Percentiles rank a stretch among this genome's conserved stretches.
Conservation (phyloP, 2,888 invertebrate species). For the Malthinus seriepunctatus region DNA sequence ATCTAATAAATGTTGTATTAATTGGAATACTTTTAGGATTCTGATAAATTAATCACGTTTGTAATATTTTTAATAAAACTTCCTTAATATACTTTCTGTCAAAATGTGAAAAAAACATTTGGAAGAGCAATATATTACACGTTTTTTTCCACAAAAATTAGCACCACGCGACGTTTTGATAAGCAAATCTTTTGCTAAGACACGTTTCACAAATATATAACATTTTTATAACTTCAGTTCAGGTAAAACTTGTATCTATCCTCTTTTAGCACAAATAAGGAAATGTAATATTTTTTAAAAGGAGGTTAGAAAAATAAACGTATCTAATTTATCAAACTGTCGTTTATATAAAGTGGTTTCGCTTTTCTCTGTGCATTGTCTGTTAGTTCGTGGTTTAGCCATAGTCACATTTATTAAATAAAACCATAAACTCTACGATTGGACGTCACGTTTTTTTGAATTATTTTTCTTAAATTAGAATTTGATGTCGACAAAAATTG, state of each 20-base stretch:
- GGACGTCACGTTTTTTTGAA: slow-evolving; percentile 2
- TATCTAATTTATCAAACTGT: slow-evolving; percentile 16
- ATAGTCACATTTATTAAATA: slow-evolving; percentile 15
- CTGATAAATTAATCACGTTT: too few relatives aligned
- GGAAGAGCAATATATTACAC: background rate
- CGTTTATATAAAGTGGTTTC: slow-evolving; percentile 3
- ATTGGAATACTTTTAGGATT: too few relatives aligned
- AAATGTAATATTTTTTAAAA: background rate
- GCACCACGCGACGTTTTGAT: slow-evolving; percentile 20
- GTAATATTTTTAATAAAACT: too few relatives aligned
- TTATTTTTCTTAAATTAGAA: background rate
- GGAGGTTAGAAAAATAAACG: slow-evolving; percentile 8
- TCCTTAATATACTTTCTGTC: too few relatives aligned
- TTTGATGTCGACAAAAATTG: too few relatives aligned
- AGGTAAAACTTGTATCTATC: background rate
- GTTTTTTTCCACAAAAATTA: slow-evolving; percentile 3
- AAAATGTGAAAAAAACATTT: background rate
- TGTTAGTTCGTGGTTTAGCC: slow-evolving; percentile 9
- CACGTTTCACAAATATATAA: slow-evolving; percentile 23
- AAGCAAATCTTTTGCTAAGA: slow-evolving; percentile 22
- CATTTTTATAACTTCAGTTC: slow-evolving; percentile 5
- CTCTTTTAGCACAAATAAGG: background rate
- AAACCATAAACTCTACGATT: slow-evolving; percentile 11
- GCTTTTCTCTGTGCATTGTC: background rate
- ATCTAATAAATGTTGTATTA: too few relatives aligned